Evolutionary conservation across 1,140 invertebrate genomes (phyloP).

Genomic region (Drosophila kanapiae): DNA sequence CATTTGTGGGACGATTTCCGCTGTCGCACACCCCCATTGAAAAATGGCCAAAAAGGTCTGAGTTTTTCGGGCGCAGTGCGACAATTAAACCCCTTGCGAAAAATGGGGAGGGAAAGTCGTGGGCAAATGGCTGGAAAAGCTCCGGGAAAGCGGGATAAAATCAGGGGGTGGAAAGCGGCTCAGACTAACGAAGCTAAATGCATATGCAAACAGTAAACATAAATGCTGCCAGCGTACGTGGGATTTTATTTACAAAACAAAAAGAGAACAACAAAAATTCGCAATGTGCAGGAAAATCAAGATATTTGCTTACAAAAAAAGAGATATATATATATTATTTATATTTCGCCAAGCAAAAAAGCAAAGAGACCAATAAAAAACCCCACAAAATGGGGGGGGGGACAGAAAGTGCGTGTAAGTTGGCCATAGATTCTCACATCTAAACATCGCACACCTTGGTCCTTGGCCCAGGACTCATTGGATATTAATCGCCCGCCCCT

Average conservation of each 20-base stretch:
- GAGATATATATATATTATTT: neutral
- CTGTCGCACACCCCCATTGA: conserved; percentile 46
- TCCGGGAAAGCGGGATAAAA: neutral
- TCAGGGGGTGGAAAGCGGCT: conserved; percentile 45
- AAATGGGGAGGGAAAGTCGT: conserved; percentile 25
- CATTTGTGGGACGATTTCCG: conserved; percentile 68
- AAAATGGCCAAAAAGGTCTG: conserved; percentile 59
- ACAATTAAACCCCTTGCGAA: conserved; percentile 64
- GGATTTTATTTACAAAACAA: neutral
- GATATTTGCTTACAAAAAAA: neutral
- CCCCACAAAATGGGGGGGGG: too few relatives aligned
- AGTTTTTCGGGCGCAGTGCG: conserved; percentile 45
- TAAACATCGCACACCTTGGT: neutral
- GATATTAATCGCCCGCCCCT: conserved; percentile 6
- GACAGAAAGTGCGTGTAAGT: neutral
- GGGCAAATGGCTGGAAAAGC: conserved; percentile 24
- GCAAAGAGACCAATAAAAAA: neutral
- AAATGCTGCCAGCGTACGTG: conserved; percentile 23
- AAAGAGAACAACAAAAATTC: too few relatives aligned
- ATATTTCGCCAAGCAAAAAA: too few relatives aligned
- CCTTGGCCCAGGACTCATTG: neutral
- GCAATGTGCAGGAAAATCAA: too few relatives aligned
- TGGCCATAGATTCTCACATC: neutral
- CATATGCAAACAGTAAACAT: conserved; percentile 64
- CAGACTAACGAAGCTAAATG: conserved; percentile 75